phyloP scores from a whole-genome alignment of 2,113 vertebrate genomes.

The Corynorhinus townsendii region DNA sequence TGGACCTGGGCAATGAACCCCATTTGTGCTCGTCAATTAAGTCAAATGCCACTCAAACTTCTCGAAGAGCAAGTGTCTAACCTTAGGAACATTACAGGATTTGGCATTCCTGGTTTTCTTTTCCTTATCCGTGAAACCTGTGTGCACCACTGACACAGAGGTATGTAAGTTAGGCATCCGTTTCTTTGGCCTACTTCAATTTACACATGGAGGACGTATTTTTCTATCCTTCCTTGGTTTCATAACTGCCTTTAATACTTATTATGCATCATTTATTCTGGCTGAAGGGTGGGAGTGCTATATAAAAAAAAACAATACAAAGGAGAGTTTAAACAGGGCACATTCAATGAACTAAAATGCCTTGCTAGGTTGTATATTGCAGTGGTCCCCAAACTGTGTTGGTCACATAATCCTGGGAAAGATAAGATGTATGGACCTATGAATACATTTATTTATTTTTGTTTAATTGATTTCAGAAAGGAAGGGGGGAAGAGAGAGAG shows the following conservation, averaged over 20 bases:
- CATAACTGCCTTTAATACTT: not conserved
- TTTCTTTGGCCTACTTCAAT: not conserved
- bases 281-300: not conserved
- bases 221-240: not conserved
- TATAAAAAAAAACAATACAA: not conserved
- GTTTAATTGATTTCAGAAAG: too few relatives aligned
- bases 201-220: not conserved
- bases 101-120: not conserved
- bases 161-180: not conserved
- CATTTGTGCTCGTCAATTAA: not conserved
- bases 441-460: not conserved
- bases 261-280: not conserved
- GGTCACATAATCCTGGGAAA: not conserved
- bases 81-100: not conserved
- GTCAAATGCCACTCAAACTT: not conserved
- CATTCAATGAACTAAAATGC: not conserved
- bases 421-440: not conserved
- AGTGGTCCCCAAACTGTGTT: not conserved
- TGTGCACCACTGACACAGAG: not conserved
- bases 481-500: too few relatives aligned
- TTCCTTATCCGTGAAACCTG: not conserved
- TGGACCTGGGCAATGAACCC: not conserved
- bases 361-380: not conserved
- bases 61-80: not conserved
- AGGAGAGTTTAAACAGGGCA: not conserved